Percentiles rank a stretch among this genome's conserved stretches.
Conservation (phyloP, 2,797 vertebrate genomes). For the Mus caroli region DNA sequence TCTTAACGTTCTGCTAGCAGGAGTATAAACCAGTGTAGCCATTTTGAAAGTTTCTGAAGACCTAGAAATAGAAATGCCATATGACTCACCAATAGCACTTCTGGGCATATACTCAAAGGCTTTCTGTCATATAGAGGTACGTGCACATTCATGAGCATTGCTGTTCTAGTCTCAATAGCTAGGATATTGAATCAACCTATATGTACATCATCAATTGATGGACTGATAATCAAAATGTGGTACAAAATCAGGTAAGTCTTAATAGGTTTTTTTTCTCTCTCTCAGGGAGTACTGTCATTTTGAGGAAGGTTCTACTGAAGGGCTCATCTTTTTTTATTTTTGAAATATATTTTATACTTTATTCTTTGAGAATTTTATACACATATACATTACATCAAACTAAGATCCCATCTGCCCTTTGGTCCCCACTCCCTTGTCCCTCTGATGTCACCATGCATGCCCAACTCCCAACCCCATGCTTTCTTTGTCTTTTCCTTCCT, state of each 20-base stretch:
- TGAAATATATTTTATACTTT: background rate
- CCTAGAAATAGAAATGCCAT: background rate
- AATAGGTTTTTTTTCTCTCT: background rate
- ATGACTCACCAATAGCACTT: background rate
- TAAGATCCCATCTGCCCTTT: background rate
- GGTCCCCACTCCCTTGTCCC: background rate
- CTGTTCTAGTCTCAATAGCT: background rate
- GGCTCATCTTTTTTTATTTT: background rate
- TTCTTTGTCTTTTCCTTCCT: background rate
- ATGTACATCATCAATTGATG: background rate
- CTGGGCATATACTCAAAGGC: background rate
- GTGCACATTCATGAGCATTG: background rate
- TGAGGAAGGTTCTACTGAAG: background rate
- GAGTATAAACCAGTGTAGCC: background rate
- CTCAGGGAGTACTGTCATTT: background rate
- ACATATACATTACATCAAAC: background rate
- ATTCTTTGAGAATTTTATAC: background rate
- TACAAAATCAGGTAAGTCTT: background rate
- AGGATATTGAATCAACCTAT: background rate
- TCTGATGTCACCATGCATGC: background rate
- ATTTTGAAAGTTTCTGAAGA: background rate
- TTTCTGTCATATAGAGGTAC: background rate
- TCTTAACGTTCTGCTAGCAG: background rate
- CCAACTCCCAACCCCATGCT: background rate
- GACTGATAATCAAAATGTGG: background rate